phyloP scores from a whole-genome alignment of 2,888 invertebrate species.

The Thera britannica region DNA sequence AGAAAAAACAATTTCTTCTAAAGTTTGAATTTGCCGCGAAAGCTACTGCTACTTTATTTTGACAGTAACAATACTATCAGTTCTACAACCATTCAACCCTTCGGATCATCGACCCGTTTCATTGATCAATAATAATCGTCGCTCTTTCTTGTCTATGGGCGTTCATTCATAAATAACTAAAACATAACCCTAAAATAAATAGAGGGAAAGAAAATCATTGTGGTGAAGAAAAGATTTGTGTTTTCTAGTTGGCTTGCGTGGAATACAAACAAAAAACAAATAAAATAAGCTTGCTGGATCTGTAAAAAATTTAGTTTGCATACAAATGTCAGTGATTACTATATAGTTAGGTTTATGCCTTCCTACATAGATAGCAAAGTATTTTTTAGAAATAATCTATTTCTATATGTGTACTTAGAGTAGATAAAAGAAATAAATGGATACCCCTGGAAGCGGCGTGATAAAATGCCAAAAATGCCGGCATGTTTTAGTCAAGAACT shows the following conservation, averaged over 20 bases:
- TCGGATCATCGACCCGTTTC: constrained; percentile 24
- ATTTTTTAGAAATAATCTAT: not conserved
- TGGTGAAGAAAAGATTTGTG: not conserved
- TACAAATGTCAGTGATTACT: no score
- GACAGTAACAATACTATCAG: constrained; percentile 13
- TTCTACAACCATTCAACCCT: constrained; percentile 22
- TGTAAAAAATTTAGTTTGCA: no score
- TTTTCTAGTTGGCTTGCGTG: not conserved
- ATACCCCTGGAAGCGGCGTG: constrained; percentile 38
- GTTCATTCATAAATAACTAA: no score
- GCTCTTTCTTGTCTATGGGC: constrained; percentile 33
- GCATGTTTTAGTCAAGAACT: constrained; percentile 59
- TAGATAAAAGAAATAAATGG: constrained; percentile 32
- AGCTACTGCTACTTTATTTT: constrained; percentile 7
- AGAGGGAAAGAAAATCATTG: no score
- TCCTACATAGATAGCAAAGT: no score
- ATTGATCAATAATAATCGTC: constrained; percentile 8
- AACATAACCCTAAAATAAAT: no score
- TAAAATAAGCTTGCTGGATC: no score
- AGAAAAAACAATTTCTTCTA: no score
- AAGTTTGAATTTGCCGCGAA: constrained; percentile 28
- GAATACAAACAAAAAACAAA: no score
- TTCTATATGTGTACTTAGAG: not conserved
- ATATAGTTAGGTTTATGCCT: no score
- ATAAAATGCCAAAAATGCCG: constrained; percentile 81